Base-by-base conservation (phyloP, 2,888 invertebrate species). In the Yponomeuta evonymella region DNA sequence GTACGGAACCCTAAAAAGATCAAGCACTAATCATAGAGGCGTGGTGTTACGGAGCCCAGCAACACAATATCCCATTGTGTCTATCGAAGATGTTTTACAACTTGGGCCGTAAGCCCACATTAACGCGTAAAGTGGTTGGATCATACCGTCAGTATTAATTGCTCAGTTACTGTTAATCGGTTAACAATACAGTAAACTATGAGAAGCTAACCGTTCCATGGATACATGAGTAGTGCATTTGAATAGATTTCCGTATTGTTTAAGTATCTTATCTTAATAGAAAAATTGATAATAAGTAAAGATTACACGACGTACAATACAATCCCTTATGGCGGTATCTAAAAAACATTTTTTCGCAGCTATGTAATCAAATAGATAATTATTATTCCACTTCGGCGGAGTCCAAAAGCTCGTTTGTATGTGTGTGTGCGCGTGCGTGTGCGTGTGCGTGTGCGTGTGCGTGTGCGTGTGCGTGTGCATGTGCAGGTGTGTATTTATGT, bases 91-190 rank as follows among this genome's bases (percentile, higher is more conserved):
- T 5, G 51, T 58, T 58, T 58, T 58, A 58, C 51, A 58, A 58
- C 51, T 58, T 15, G 12, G 51, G 51, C 12, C 51, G 8, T 58
- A 58, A 58, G 15, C 2, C 15, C 51, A 58, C 5, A 58, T 58
- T 58, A 58, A 15, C 51, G 12, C 51, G 51, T 5, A 58, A 51
- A 51, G 51, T 29, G 30, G 65, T 65, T 65, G 65, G 65, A 65
- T 65, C 33, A 65, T 33, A 65, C 65, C 30, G 33, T 43, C 43
- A 64, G 30, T 30, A 33, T 65, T 65, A 65, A 65, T 65, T 65
- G 65, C n/a, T 43, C 23, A 43, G 15, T 77, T 75, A 74, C 76
- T 73, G 75, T 75, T 74, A 75, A 77, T 75, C 75, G 76, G 74
- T 72, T 73, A 76, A 80, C 79, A 80, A 63, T 62, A 70, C 62